Evolutionary conservation across 1,140 invertebrate genomes (phyloP), one percentile per base, ranked within the genome.

Genomic region (Pararge aegeria): DNA sequence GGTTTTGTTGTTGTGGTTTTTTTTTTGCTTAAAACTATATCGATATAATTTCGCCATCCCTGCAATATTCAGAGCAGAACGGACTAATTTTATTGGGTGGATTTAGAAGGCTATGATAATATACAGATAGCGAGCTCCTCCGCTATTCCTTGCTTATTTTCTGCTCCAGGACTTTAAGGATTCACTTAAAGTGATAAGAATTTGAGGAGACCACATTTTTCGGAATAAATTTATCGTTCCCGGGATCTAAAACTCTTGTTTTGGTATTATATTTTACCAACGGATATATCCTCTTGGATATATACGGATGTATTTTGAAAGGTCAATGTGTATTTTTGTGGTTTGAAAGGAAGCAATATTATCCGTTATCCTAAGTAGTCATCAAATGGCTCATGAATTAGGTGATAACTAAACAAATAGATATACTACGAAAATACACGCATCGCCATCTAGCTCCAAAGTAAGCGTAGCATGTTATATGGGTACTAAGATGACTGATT

Each of bases 31-130:
- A 24, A 24, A 24, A 4, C 7, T 1, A 34, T 53, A 54, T 54
- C 44, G 59, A 54, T 34, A 13, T 27, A 29, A 16, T 46, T 6
- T 0, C 3, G 37, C 19, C 80, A 68, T 60, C 80, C 61, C 74
- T 80, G 76, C 6, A 42, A 15, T 60, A 67, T 66, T 66, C 55
- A 71, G 68, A 79, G 70, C 55, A 63, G 68, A 78, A 75, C 68
- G 66, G 68, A 73, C 78, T 80, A 83, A 85, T 85, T 83, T 85
- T 81, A 85, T 85, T 81, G 78, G 80, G 55, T 56, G 82, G 82
- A 80, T 85, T 85, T 85, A 74, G 75, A 56, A 73, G 67, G 70
- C 66, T 68, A 68, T 73, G 72, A 80, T 78, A 81, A 81, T 81
- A 81, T 74, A 78, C 66, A 78, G 74, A 82, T 75, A 73, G 61